These are phyloP conservation scores for Danionella dracula DNA, from an alignment of 2,797 vertebrate species.

Conservation along the genomic window DNA sequence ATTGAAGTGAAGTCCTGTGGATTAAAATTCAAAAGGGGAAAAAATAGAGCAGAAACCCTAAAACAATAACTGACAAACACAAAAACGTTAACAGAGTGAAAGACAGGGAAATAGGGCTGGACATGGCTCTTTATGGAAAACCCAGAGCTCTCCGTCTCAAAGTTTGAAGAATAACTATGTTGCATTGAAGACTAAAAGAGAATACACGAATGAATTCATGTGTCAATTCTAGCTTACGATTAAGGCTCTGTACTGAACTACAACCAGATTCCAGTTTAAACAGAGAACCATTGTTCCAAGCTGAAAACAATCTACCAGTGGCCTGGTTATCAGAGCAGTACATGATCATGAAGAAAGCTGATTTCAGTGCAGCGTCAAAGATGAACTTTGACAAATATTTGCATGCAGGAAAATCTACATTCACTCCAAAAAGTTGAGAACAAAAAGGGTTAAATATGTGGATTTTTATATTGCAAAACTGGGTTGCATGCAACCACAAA, in stretches of 20 bases:
- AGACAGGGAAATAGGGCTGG: too few relatives aligned
- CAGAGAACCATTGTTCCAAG: background rate
- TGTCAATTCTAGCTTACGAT: constrained; percentile 44
- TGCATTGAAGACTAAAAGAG: constrained; percentile 42
- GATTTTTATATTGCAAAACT: background rate
- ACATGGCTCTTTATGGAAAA: too few relatives aligned
- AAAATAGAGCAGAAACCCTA: too few relatives aligned
- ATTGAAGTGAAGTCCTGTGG: too few relatives aligned
- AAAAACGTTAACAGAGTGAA: too few relatives aligned
- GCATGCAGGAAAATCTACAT: background rate
- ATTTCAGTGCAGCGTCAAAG: background rate
- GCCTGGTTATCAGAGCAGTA: background rate
- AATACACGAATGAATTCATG: constrained; percentile 65
- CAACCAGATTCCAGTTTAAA: background rate
- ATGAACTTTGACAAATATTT: background rate
- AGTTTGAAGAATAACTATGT: too few relatives aligned
- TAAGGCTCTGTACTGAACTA: constrained; percentile 7
- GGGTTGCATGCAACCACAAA: background rate
- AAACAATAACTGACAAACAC: too few relatives aligned
- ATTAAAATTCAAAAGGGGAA: too few relatives aligned
- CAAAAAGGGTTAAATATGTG: background rate
- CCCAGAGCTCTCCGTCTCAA: too few relatives aligned
- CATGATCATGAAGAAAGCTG: background rate
- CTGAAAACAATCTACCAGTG: background rate
- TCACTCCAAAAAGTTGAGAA: background rate